Percentiles rank a stretch among this genome's conserved stretches.
Conservation (phyloP, 2,888 invertebrate genomes). For the Sarcophaga subvicina region DNA sequence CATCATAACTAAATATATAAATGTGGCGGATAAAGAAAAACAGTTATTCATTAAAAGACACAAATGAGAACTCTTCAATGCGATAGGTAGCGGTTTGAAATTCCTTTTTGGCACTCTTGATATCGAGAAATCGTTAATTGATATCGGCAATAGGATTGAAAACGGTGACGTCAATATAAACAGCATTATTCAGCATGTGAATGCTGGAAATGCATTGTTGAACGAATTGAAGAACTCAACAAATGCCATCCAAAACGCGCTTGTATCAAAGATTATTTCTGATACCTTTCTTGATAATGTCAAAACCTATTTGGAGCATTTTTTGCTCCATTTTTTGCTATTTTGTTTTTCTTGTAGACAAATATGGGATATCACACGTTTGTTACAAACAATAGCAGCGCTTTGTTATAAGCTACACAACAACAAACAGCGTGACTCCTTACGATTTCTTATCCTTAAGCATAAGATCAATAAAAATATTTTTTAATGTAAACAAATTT, state of each 20-base stretch:
- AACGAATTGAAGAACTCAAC: conserved; percentile 13
- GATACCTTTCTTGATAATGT: conserved; percentile 29
- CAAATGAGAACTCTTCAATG: conserved; percentile 2
- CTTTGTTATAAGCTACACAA: no score
- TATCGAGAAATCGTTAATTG: no score
- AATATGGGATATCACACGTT: no score
- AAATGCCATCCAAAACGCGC: conserved; percentile 23
- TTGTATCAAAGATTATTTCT: conserved; percentile 31
- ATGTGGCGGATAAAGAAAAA: conserved; percentile 12
- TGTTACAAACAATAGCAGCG: no score
- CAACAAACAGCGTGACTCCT: no score
- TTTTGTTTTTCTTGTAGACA: no score
- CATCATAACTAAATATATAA: conserved; percentile 24
- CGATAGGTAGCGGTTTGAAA: conserved; percentile 5
- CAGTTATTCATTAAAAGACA: conserved; percentile 19
- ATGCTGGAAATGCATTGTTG: background rate
- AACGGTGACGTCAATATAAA: background rate
- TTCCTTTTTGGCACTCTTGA: conserved; percentile 2
- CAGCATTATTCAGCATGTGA: background rate
- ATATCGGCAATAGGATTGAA: background rate
- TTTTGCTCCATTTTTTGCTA: no score
- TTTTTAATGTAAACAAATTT: no score
- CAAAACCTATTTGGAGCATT: conserved; percentile 31
- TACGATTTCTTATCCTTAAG: no score
- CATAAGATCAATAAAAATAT: no score